Evolutionary conservation across 2,113 vertebrate genomes (phyloP).

Genomic region (Geococcyx californianus): DNA sequence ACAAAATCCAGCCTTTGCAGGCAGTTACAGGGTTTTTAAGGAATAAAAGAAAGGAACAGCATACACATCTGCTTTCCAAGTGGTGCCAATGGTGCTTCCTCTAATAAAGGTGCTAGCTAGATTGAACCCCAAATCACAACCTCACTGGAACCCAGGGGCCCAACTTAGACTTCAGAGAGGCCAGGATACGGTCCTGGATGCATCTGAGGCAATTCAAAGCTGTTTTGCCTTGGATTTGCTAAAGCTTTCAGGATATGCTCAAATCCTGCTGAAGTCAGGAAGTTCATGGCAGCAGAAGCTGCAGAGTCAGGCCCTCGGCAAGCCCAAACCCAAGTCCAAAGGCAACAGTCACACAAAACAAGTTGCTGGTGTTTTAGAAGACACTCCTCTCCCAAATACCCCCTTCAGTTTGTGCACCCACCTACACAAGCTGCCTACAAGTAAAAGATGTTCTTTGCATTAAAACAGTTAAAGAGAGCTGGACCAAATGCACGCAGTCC

Average conservation of each 20-base stretch:
- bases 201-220: accelerated
- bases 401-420: neutral
- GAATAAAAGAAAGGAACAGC: neutral
- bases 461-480: neutral
- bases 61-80: neutral
- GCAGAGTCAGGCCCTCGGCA: neutral
- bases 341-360: neutral
- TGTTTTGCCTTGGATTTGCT: neutral
- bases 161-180: neutral
- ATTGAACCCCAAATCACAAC: neutral
- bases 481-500: accelerated
- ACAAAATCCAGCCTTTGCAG: neutral
- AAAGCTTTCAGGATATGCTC: accelerated
- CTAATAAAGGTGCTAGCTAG: neutral
- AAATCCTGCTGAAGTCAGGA: accelerated
- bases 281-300: neutral
- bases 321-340: neutral
- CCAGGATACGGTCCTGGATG: neutral
- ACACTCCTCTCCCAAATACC: neutral
- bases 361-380: neutral
- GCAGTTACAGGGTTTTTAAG: accelerated
- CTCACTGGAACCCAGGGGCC: neutral
- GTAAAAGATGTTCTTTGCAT: neutral
- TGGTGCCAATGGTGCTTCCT: accelerated
- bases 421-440: accelerated